Base-by-base conservation (phyloP, 2,113 vertebrate species). In the Mus pahari region DNA sequence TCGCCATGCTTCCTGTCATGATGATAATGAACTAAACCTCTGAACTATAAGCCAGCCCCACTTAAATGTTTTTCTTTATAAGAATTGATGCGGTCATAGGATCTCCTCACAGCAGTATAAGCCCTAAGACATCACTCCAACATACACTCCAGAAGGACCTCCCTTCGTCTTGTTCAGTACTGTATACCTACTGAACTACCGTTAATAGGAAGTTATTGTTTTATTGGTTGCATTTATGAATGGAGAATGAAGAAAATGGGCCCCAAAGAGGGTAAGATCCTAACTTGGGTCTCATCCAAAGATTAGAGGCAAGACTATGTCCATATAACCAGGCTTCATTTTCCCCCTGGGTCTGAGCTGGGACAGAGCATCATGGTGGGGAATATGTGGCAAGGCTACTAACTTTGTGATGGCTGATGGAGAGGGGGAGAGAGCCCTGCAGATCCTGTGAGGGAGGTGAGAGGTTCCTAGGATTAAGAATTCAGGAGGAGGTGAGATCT, bases 141-240 rank as follows among this genome's bases (percentile, higher is more conserved):
- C 68, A 22, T 70, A 62, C 66, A 74, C 64, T 93, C 74, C 36
- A 90, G 60, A 68, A 93, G 55, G 45, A 93, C 73, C 90, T 91
- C 89, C 62, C 33, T 95, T 82, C 90, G 70, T 71, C 79, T 90
- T 77, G 5, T 79, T 92, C 31, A 6, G 7, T 36, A 53, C 58
- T 89, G 5, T 42, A 31, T 66, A 26, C 58, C 48, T 48, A 48
- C 48, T 48, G 48, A 48, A 48, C 64, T 89, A 60, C 36, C 48
- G 78, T 60, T 74, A 71, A 48, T 58, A 45, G 62, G 45, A 75
- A 24, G 45, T 87, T 83, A 58, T 81, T 94, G 28, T 95, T 84
- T 90, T 73, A 3, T 60, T 93, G 81, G 26, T n/a, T 89, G 62
- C 92, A 31, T 79, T 45, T 87, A n/a, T 92, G 19, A 70, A 89